Conservation (phyloP, 2,797 vertebrate species). For the Argya squamiceps region DNA sequence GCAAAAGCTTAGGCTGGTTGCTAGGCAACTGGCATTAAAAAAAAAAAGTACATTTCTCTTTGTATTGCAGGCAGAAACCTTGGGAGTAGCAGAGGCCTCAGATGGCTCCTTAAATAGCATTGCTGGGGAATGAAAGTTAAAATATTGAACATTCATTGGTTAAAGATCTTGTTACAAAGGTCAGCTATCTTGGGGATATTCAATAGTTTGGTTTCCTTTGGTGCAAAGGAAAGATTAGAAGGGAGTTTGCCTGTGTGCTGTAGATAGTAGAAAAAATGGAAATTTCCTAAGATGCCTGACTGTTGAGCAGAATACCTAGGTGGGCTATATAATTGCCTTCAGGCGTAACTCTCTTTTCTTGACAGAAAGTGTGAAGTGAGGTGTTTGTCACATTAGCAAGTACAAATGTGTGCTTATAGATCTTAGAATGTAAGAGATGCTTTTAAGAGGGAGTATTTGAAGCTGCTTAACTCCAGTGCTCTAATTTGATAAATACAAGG, state of each 20-base stretch:
- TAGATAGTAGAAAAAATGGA: conserved; percentile 18
- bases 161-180: conserved; percentile 64
- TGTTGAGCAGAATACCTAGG: conserved; percentile 1
- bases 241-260: background rate
- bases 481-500: background rate
- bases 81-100: conserved; percentile 61
- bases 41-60: conserved; percentile 64
- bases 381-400: background rate
- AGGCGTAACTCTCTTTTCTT: background rate
- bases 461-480: background rate
- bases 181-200: conserved; percentile 25
- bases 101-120: conserved; percentile 78
- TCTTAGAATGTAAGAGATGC: background rate
- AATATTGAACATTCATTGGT: conserved; percentile 68
- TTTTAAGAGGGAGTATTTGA: background rate
- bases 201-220: conserved; percentile 37
- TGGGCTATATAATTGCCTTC: conserved; percentile 14
- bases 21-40: conserved; percentile 73
- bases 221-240: background rate
- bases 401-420: background rate
- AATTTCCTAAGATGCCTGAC: conserved; percentile 26
- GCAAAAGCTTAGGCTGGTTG: conserved; percentile 76
- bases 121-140: conserved; percentile 51
- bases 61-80: conserved; percentile 57
- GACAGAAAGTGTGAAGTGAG: background rate